Conservation (phyloP, 2,888 invertebrate species). For the Pollenia amentaria region DNA sequence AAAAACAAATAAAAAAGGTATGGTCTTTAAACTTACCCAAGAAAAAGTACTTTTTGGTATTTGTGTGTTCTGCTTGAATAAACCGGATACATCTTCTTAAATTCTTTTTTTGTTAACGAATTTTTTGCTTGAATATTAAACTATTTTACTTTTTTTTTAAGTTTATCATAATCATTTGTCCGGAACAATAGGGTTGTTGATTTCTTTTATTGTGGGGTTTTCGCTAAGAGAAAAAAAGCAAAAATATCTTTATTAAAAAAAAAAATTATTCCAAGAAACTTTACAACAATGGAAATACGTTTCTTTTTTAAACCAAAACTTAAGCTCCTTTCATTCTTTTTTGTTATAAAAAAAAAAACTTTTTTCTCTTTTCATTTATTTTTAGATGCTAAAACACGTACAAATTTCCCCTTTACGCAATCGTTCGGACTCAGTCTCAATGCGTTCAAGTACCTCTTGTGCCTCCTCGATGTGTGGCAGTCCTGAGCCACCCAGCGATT, state of each 20-base stretch:
- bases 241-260: not conserved
- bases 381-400: conserved; percentile 95
- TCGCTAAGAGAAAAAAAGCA: not conserved
- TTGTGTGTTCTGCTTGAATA: conserved; percentile 67
- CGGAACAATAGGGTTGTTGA: conserved; percentile 59
- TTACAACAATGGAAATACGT: not conserved
- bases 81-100: conserved; percentile 74
- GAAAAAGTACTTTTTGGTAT: conserved; percentile 17
- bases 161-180: conserved; percentile 68
- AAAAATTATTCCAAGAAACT: conserved; percentile 29
- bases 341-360: not conserved
- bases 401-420: conserved; percentile 94
- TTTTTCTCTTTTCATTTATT: conserved; percentile 71
- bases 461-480: conserved; percentile 88
- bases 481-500: conserved; percentile 86
- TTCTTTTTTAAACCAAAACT: not conserved
- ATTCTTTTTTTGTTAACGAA: not conserved
- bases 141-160: not conserved
- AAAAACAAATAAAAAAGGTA: conserved; percentile 21
- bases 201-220: not conserved
- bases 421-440: conserved; percentile 92
- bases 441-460: conserved; percentile 88
- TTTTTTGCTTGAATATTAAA: conserved; percentile 29
- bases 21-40: conserved; percentile 2
- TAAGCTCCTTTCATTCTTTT: conserved; percentile 7